phyloP scores from a whole-genome alignment of 1,140 invertebrate genomes.

The Cyphomyrmex costatus region DNA sequence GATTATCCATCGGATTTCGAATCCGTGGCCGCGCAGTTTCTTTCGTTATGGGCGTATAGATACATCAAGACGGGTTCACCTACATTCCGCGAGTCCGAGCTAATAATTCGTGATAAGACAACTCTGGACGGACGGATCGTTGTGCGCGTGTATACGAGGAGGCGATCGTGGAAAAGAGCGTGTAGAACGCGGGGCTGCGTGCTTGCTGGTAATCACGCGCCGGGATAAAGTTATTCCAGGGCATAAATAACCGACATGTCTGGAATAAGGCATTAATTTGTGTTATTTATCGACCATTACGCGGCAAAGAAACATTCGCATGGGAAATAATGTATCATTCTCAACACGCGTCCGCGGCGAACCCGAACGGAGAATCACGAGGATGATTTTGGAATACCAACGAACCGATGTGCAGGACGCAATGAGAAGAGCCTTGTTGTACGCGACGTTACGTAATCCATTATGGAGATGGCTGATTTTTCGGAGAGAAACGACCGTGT shows the following conservation, averaged over 20 bases:
- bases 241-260: conserved; percentile 86
- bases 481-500: background rate
- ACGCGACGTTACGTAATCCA: conserved; percentile 24
- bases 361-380: conserved; percentile 77
- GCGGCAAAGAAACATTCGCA: conserved; percentile 85
- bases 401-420: conserved; percentile 67
- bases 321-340: conserved; percentile 86
- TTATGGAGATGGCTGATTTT: background rate
- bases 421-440: conserved; percentile 18
- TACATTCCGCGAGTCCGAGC: conserved; percentile 60
- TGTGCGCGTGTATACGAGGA: conserved; percentile 20
- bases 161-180: conserved; percentile 21
- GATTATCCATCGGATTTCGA: conserved; percentile 11
- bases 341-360: conserved; percentile 80
- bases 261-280: conserved; percentile 86
- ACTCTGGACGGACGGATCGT: conserved; percentile 1
- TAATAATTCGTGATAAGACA: conserved; percentile 61
- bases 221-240: conserved; percentile 86
- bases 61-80: conserved; percentile 65
- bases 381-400: conserved; percentile 83
- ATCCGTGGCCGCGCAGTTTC: conserved; percentile 5
- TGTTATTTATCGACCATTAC: conserved; percentile 86
- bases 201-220: conserved; percentile 85
- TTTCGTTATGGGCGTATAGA: conserved; percentile 38
- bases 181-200: conserved; percentile 81